Base-by-base conservation (phyloP, 2,113 vertebrate genomes). In the Zapus hudsonius region DNA sequence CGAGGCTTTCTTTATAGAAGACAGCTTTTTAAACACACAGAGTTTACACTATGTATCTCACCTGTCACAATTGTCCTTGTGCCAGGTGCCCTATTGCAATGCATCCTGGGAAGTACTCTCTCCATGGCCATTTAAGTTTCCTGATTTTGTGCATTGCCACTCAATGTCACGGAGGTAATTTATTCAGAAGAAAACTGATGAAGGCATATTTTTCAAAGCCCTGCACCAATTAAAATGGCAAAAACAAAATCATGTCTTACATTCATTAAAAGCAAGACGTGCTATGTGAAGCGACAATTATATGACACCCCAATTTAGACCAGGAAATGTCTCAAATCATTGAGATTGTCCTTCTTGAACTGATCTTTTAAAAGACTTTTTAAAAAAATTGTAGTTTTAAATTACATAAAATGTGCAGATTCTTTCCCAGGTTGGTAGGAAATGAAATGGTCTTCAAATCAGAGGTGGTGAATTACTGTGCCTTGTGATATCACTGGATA, bases 401-500 rank as follows among this genome's bases (percentile, higher is more conserved):
- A 93, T 92, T 95, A 90, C 81, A 70, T 84, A 80, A 90, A 94
- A 90, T 83, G 81, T 97, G 94, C 92, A 91, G 84, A 86, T 93
- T 64, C 57, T 17, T 96, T 96, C 94, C 85, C 81, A 93, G 80
- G 86, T 44, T 84, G 12, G 74, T 55, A 80, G 82, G 94, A 74
- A 91, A 93, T 36, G 47, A 84, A 80, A 88, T 40, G 78, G 22
- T 82, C 84, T 69, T 88, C 70, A 91, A 91, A 2, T 20, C 61
- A 94, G 92, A 91, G 90, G 69, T 82, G 69, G 72, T 8, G 31
- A 93, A 67, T 69, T 74, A 47, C 52, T 94, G 66, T 94, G 85
- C 90, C 97, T 96, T 96, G 33, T 96, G 93, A 69, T 5, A 91
- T 78, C 88, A 52, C 80, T 96, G 70, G 86, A 92, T 95, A 92